Base-by-base conservation (phyloP, 2,797 vertebrate genomes). In the Anisognathus igniventris region DNA sequence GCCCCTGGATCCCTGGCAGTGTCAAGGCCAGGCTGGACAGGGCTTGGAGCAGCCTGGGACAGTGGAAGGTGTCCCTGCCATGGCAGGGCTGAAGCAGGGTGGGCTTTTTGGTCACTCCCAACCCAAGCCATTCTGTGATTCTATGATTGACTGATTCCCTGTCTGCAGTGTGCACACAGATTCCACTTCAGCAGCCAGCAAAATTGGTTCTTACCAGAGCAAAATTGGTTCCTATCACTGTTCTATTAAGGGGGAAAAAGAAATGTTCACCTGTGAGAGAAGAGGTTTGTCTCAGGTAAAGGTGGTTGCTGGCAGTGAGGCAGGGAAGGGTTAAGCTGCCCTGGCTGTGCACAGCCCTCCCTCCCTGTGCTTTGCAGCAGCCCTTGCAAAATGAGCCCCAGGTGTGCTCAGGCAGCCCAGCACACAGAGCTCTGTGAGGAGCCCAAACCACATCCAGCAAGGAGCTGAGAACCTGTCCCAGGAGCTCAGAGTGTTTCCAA, bases 21-120 rank as follows among this genome's bases (percentile, higher is more conserved):
- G 28, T 1, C 56, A 37, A 50, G 56, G 20, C 27, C 64, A 39
- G 64, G 37, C 0, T 14, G 14, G 70, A 18, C 0, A 0, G 54
- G 62, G 11, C 35, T 61, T 2, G 56, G n/a, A 70, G 48, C 28
- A 30, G 0, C 6, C 42, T 75, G 71, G 77, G 48, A 17, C 0
- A 8, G 48, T 15, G 31, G 42, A 0, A 88, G n/a, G 11, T 44
- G 20, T 62, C 28, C 27, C 62, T 62, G 70, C 56, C 48, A 21
- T 28, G 54, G 56, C 56, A 62, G 23, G 28, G 7, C 4, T 17
- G 42, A 9, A 14, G 25, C 5, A 4, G 20, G 2, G 4, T 30
- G 47, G 6, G 9, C 31, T 62, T 28, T 18, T 8, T 3, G n/a
- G 50, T 57, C 42, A 5, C 28, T 89, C 21, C 56, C 50, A 70